Percentiles rank a stretch among this genome's conserved stretches.
Conservation (phyloP, 2,113 vertebrate genomes). For the Peromyscus maniculatus region DNA sequence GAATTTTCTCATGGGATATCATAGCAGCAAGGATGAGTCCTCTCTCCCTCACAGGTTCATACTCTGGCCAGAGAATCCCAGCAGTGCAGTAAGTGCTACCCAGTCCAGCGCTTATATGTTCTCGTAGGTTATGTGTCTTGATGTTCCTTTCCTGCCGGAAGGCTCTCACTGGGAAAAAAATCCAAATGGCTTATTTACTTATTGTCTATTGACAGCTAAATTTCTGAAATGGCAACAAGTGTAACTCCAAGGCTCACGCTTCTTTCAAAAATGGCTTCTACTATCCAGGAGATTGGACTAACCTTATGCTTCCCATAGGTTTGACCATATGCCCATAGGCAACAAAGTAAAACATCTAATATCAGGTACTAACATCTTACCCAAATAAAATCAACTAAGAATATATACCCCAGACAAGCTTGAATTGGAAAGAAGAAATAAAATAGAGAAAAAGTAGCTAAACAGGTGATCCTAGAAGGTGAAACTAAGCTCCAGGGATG, state of each 20-base stretch:
- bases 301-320: not conserved
- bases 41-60: not conserved
- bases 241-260: not conserved
- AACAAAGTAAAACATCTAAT: not conserved
- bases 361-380: not conserved
- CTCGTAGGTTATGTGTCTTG: not conserved
- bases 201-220: not conserved
- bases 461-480: not conserved
- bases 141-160: not conserved
- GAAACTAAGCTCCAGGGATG: not conserved
- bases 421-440: not conserved
- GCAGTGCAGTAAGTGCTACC: not conserved
- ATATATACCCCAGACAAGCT: not conserved
- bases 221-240: conserved; percentile 40
- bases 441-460: not conserved
- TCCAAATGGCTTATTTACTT: not conserved
- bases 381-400: conserved; percentile 16
- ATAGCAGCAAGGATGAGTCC: not conserved
- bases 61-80: not conserved
- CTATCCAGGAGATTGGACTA: conserved; percentile 7
- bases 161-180: not conserved
- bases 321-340: not conserved
- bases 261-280: not conserved
- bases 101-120: not conserved
- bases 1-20: not conserved